These are phyloP conservation scores for Metellina segmentata DNA, from an alignment of 2,888 invertebrate species.

Conservation along the genomic window DNA sequence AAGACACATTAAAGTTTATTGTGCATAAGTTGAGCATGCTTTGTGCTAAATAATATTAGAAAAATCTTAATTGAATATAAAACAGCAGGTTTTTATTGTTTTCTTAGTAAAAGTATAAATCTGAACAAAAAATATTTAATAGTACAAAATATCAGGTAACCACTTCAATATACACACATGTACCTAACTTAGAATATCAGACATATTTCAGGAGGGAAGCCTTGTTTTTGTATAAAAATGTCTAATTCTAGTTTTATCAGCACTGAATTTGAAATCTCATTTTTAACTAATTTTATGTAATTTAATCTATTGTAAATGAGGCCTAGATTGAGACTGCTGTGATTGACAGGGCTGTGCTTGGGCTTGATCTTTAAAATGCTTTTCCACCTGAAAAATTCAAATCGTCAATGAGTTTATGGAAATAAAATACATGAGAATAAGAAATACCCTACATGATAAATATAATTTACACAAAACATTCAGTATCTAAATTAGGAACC, in stretches of 20 bases:
- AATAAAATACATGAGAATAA: no score
- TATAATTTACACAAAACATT: background rate
- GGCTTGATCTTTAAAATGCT: constrained; percentile 80
- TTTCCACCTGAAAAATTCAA: constrained; percentile 80
- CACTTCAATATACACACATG: constrained; percentile 72
- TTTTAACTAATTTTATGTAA: constrained; percentile 42
- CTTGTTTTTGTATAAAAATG: constrained; percentile 15
- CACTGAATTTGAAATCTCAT: constrained; percentile 34
- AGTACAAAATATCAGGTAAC: constrained; percentile 26
- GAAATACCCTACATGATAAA: no score
- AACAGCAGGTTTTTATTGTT: background rate
- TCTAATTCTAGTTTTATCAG: constrained; percentile 24
- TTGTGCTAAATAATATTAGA: background rate
- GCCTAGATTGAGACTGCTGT: constrained; percentile 60
- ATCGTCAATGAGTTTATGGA: background rate
- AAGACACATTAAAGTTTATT: background rate
- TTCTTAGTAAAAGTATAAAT: no score
- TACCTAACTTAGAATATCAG: background rate
- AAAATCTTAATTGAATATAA: background rate
- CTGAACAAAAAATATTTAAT: no score
- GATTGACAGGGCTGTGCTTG: constrained; percentile 72
- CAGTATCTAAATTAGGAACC: background rate
- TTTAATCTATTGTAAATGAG: constrained; percentile 70
- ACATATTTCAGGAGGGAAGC: constrained; percentile 3
- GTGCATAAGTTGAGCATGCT: background rate